These are phyloP conservation scores for Tetropium fuscum DNA, from an alignment of 2,888 invertebrate species.

Conservation along the genomic window DNA sequence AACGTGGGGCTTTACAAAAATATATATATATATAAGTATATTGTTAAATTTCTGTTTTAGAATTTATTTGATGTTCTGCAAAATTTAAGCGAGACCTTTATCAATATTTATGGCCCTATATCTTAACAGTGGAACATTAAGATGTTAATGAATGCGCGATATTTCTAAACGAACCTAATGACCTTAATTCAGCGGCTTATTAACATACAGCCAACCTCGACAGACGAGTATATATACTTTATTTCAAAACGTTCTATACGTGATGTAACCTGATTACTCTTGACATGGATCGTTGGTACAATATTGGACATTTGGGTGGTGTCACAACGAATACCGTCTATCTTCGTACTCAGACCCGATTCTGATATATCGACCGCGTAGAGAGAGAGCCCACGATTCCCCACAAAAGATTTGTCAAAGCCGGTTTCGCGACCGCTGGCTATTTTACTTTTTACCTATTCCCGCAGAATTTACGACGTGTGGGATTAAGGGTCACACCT, in stretches of 20 bases:
- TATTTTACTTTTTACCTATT: not conserved
- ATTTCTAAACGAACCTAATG: slow-evolving; percentile 42
- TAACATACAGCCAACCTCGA: slow-evolving; percentile 32
- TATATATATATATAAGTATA: too few species aligned
- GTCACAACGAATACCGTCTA: slow-evolving; percentile 59
- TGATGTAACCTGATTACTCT: slow-evolving; percentile 50
- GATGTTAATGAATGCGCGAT: slow-evolving; percentile 38
- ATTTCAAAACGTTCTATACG: slow-evolving; percentile 40
- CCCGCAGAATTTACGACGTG: slow-evolving; percentile 1
- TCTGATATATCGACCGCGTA: not conserved
- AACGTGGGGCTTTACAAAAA: too few species aligned
- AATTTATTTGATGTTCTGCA: too few species aligned
- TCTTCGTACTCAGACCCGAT: not conserved
- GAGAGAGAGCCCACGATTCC: not conserved
- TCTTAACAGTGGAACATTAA: slow-evolving; percentile 29
- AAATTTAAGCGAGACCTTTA: too few species aligned
- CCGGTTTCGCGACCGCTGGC: slow-evolving; percentile 8
- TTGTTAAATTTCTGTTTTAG: too few species aligned
- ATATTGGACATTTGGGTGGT: slow-evolving; percentile 64
- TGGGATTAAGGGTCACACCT: slow-evolving; percentile 5
- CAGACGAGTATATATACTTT: slow-evolving; percentile 34
- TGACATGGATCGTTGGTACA: slow-evolving; percentile 54
- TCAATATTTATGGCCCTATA: slow-evolving; percentile 7
- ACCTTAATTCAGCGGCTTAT: slow-evolving; percentile 43
- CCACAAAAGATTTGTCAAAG: slow-evolving; percentile 20